phyloP scores from a whole-genome alignment of 2,113 vertebrate genomes.

The Pelvicachromis taeniatus region DNA sequence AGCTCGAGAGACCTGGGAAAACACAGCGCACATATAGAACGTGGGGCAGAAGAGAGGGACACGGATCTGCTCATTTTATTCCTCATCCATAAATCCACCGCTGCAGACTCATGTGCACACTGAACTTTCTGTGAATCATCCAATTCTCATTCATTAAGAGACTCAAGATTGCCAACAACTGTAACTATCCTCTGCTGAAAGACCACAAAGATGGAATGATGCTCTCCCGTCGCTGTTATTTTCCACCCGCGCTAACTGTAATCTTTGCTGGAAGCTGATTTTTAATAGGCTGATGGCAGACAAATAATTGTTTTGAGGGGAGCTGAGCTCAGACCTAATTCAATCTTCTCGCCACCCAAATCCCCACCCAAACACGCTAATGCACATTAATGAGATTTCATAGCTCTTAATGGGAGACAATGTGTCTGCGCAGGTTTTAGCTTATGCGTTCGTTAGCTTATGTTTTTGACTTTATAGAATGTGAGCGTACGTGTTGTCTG shows the following conservation, averaged over 20 bases:
- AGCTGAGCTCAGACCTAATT: constrained; percentile 55
- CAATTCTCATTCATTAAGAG: neutral
- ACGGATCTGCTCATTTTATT: neutral
- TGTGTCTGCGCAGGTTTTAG: constrained; percentile 29
- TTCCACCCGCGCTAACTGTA: neutral
- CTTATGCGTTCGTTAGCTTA: neutral
- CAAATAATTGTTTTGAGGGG: constrained; percentile 62
- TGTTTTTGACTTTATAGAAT: constrained; percentile 3
- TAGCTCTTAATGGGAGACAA: constrained; percentile 62
- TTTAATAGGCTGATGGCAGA: constrained; percentile 48
- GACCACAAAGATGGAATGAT: constrained; percentile 14
- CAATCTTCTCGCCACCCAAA: constrained; percentile 55
- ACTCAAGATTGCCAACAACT: neutral
- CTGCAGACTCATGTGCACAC: neutral
- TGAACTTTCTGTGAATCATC: neutral
- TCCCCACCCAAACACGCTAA: constrained; percentile 59
- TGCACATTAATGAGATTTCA: constrained; percentile 71
- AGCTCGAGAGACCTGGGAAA: constrained; percentile 6
- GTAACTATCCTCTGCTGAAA: neutral
- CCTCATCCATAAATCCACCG: neutral
- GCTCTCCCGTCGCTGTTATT: constrained; percentile 12
- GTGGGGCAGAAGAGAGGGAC: neutral
- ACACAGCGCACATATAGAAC: neutral
- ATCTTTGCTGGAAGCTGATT: constrained; percentile 32
- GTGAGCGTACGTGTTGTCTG: neutral